Base-by-base conservation (phyloP, 2,888 invertebrate genomes). In the Patella pellucida region DNA sequence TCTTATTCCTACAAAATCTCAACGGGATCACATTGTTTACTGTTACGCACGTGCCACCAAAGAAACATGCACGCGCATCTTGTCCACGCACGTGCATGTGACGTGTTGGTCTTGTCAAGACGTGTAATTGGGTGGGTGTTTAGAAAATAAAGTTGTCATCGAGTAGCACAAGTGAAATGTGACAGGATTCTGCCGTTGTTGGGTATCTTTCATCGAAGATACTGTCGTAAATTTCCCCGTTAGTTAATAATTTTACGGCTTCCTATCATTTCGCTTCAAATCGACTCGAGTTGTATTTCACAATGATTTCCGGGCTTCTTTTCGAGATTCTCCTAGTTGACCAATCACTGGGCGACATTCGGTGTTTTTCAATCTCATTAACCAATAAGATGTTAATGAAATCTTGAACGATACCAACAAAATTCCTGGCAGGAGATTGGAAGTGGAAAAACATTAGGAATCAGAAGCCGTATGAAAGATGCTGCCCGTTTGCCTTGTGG, bases 361-460 rank as follows among this genome's bases (percentile, higher is more conserved):
- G 23, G 70, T 70, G 70, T 74, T 74, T 71, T 67, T 67, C 74
- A 70, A 70, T 74, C 74, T 74, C 74, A 70, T 74, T 74, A 74
- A 62, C 74, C 74, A 74, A 74, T 74, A 70, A 74, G 70, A 69
- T 41, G 54, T 56, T 74, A 70, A 74, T 74, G 74, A 74, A 70
- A 70, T 50, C 54, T 31, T 14, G 41, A 54, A 71, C 70, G 52
- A 50, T 70, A 70, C 70, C 54, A 74, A 70, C 70, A 74, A 62
- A 41, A 52, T 67, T 23, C 51, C 56, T 41, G 52, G 62, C 67
- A n/a, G 54, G 50, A 51, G 74, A 74, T 74, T 74, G 74, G 71
- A 62, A 56, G 52, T 56, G 41, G 31, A 41, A 23, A 74, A 74
- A 74, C 71, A 69, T 69, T 67, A 74, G 56, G 74, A 71, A 62